A percentile compares a stretch with the other conserved stretches of the same genome.
phyloP scores from a whole-genome alignment of 2,797 vertebrate genomes.

The Epinephelus coioides region DNA sequence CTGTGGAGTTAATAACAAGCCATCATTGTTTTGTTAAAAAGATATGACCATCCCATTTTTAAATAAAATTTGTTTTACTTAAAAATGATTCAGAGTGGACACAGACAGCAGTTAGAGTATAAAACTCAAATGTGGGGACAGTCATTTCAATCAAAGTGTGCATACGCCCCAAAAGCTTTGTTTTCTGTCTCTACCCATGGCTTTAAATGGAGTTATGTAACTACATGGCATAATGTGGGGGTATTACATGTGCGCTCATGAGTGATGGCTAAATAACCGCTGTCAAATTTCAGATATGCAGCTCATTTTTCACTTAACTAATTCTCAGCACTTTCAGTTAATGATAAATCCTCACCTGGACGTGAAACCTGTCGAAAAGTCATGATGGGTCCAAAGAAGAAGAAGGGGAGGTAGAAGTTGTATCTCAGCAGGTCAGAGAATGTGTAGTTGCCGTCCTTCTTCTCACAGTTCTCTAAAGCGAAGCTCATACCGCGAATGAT shows the following conservation, averaged over 20 bases:
- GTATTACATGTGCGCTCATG: background rate
- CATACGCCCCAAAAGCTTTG: background rate
- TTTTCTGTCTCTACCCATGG: background rate
- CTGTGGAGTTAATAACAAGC: constrained; percentile 73
- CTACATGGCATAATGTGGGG: background rate
- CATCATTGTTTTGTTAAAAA: background rate
- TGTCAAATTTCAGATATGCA: background rate
- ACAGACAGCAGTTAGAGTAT: background rate
- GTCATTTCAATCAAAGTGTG: background rate
- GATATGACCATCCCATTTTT: background rate
- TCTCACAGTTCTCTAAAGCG: constrained; percentile 92
- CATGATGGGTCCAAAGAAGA: constrained; percentile 99
- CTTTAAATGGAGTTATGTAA: constrained; percentile 5
- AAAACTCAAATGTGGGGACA: background rate
- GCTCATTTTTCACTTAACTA: background rate
- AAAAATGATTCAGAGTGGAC: no score
- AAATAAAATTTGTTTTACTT: no score
- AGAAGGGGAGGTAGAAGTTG: constrained; percentile 99
- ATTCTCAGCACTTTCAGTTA: background rate
- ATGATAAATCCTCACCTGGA: constrained; percentile 87
- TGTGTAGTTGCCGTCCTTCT: constrained; percentile 90
- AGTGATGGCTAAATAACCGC: constrained; percentile 7
- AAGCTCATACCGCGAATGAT: constrained; percentile 98
- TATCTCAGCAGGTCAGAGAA: constrained; percentile 95
- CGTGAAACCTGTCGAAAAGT: constrained; percentile 94